Base-by-base conservation (phyloP, 2,797 vertebrate species). In the Trichosurus vulpecula region DNA sequence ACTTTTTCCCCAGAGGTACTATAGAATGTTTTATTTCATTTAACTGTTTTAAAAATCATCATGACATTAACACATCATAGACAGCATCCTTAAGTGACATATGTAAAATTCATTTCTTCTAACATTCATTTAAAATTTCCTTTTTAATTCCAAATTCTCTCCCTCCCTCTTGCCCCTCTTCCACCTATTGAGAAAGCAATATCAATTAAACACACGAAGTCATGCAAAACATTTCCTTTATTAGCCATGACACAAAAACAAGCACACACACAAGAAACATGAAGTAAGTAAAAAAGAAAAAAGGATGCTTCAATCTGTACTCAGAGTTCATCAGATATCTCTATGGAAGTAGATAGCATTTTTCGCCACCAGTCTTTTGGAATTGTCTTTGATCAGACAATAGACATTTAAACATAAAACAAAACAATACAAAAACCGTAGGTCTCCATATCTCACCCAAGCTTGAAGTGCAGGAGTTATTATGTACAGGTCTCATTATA, bases 11-110 rank as follows among this genome's bases (percentile, higher is more conserved):
- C 57, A 96, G 97, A 97, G 92, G 25, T 97, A 96, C 93, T 91
- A 97, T 97, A 97, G 96, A 96, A 97, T 41, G 5, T 96, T 97
- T 95, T 95, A 97, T 97, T 97, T 96, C 56, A 3, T 57, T 10
- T 57, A 57, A 57, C 29, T 30, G 30, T 11, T 57, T 57, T 30
- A 57, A 57, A 57, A 57, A 30, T 57, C 27, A 57, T 3, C 56
- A 29, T 30, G 56, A 29, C 30, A 2, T 57, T 30, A 57, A 29
- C 14, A 1, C 31, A 66, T 16, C 58, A 66, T n/a, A 66, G 58
- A 66, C 31, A 57, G 29, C 25, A 29, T 8, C 56, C 14, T 5
- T 66, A n/a, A 2, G 35, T 61, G 27, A 57, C 6, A 10, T 57
- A 35, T 16, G 58, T 61, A 61, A 61, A 61, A 31, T 61, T 35